Evolutionary conservation across 2,888 invertebrate genomes (phyloP).

Genomic region (Catocala sponsa): DNA sequence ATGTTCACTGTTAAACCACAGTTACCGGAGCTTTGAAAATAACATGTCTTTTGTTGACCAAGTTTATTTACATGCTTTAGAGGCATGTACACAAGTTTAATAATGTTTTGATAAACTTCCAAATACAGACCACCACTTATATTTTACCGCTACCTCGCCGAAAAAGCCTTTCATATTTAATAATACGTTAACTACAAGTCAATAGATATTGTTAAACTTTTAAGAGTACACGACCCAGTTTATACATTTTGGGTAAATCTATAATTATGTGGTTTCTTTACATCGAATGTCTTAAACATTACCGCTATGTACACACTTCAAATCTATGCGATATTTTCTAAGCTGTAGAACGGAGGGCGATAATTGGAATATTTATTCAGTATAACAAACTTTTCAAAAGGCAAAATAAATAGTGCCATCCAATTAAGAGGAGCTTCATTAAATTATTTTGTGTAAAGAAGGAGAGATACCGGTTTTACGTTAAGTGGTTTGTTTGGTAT

Average conservation of each 20-base stretch:
- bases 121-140: slow-evolving; percentile 8
- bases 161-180: slow-evolving; percentile 20
- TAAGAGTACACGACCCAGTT: slow-evolving; percentile 12
- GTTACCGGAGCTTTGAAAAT: slow-evolving; percentile 45
- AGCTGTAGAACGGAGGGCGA: background rate
- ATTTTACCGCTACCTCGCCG: slow-evolving; percentile 38
- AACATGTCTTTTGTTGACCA: slow-evolving; percentile 35
- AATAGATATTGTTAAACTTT: slow-evolving; percentile 19
- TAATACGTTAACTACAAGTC: slow-evolving; percentile 29
- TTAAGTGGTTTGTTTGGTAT: slow-evolving; percentile 25
- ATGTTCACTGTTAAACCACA: slow-evolving; percentile 41
- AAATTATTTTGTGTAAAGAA: slow-evolving; percentile 12
- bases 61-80: slow-evolving; percentile 29
- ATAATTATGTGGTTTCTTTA: slow-evolving; percentile 18
- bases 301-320: slow-evolving; percentile 9
- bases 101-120: slow-evolving; percentile 28
- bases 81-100: slow-evolving; percentile 11
- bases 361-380: background rate
- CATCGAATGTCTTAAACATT: slow-evolving; percentile 6
- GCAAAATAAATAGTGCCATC: background rate
- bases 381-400: background rate
- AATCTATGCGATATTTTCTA: background rate
- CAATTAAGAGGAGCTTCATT: slow-evolving; percentile 17
- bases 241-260: slow-evolving; percentile 16
- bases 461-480: slow-evolving; percentile 37